phyloP scores from a whole-genome alignment of 2,113 vertebrate species.

The Meles meles region DNA sequence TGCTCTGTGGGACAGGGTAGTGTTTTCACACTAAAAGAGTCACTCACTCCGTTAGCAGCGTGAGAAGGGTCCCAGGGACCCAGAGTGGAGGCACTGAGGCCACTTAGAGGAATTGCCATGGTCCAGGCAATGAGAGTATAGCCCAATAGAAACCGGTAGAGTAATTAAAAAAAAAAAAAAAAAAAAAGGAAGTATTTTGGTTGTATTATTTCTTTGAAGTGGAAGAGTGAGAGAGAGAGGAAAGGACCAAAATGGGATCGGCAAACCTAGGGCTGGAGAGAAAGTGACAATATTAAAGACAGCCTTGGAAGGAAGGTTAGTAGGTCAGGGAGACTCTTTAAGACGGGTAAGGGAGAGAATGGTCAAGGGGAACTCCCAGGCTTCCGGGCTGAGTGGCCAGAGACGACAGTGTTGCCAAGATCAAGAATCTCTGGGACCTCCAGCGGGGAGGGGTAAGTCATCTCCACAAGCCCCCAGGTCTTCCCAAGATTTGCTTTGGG shows the following conservation, averaged over 20 bases:
- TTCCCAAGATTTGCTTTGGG: background rate
- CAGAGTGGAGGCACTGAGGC: background rate
- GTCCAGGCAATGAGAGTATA: background rate
- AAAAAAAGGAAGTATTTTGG: background rate
- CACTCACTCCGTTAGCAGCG: fast-evolving
- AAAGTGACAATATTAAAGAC: background rate
- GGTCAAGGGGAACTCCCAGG: background rate
- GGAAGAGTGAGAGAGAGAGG: background rate
- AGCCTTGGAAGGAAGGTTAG: background rate
- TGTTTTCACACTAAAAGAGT: background rate
- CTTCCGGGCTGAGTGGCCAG: background rate
- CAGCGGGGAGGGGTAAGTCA: background rate
- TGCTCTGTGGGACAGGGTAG: fast-evolving
- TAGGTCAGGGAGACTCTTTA: background rate
- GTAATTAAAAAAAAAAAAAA: background rate
- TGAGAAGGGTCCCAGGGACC: background rate
- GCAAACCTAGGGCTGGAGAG: background rate
- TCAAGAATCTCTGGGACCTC: background rate
- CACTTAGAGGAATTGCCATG: background rate
- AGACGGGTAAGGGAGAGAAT: background rate
- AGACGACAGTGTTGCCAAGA: background rate
- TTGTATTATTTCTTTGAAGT: background rate
- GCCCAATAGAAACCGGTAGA: background rate
- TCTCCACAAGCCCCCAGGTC: background rate
- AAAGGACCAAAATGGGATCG: background rate